Evolutionary conservation across 2,797 vertebrate species (phyloP), one percentile per base, ranked within the genome.

Genomic region (Scyliorhinus canicula): DNA sequence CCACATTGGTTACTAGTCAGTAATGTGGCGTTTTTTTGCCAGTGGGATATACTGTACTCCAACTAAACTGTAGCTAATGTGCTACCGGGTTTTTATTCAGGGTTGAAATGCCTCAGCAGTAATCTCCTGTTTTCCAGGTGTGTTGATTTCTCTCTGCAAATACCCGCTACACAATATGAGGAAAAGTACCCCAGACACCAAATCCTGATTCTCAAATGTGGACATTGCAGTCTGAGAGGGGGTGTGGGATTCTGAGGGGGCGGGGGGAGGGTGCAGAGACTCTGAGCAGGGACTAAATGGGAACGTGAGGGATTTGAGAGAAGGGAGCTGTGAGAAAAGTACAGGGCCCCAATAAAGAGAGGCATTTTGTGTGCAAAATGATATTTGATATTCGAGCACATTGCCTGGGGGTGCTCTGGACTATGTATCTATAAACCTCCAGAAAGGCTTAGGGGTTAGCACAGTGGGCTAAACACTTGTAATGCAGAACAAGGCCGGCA

Each of bases 181-280:
- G 47, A 86, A 52, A 31, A 50, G 28, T 60, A 60, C 52, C 26
- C 50, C 35, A 90, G 60, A 40, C 35, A 9, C 57, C 44, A 40
- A 35, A 88, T 19, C 26, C 52, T 63, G 3, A 82, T 40, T 82
- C 16, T 6, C 88, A 52, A 44, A 40, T 91, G 50, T 52, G 2
- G 85, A 0, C 44, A 55, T 3, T 55, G n/a, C n/a, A n/a, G n/a
- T 60, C 14, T 60, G 57, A 60, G 57, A 11, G 57, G 14, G 57
- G 57, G 57, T 9, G 57, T 60, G 7, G 11, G 69, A 28, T 35
- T 69, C 24, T 52, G 82, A 52, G 65, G 6, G 3, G 69, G 50
- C 26, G 31, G 2, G 0, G 8, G 0, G n/a, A 14, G 14, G n/a
- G n/a, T n/a, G n/a, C n/a, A n/a, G n/a, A n/a, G n/a, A 6, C 74